Evolutionary conservation across 2,888 invertebrate genomes (phyloP), one percentile per base, ranked within the genome.

Genomic region (Meghimatium bilineatum): DNA sequence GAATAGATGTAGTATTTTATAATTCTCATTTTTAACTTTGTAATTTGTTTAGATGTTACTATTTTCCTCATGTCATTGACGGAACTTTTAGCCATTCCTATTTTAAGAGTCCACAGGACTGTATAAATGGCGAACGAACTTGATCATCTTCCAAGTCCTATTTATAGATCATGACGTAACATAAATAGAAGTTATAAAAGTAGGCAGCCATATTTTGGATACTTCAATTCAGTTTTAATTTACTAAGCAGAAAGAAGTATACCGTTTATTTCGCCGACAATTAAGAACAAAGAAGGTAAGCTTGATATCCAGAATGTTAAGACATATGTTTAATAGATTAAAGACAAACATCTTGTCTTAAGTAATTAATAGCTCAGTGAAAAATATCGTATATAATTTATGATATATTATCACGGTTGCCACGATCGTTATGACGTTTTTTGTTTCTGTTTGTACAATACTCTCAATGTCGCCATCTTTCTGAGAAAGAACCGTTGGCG

Each of bases 131-230:
- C n/a, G n/a, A n/a, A n/a, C n/a, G n/a, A n/a, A n/a, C n/a, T n/a
- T n/a, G n/a, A n/a, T n/a, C n/a, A n/a, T n/a, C n/a, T n/a, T n/a
- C n/a, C n/a, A n/a, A n/a, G n/a, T n/a, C n/a, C n/a, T 69, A 69
- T 69, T 69, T 69, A 69, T 69, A 69, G 69, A 36, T 38, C 23
- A 36, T 69, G 69, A 69, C 69, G 69, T 69, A 34, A 69, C 36
- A 17, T 3, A 3, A 12, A 1, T 8, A 67, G 38, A n/a, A 26
- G 1, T n/a, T 36, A 69, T 69, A 69, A 36, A 69, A 20, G 26
- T 26, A 26, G 69, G 23, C 69, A 36, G n/a, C 17, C 60, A n/a
- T 34, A 66, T 12, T 32, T 34, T 67, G 67, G 14, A 67, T 32
- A 69, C 67, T 8, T 14, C 6, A 17, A 67, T 67, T 29, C 67